A percentile compares a stretch with the other conserved stretches of the same genome.
Evolutionary conservation across 2,888 invertebrate genomes (phyloP).

Genomic region (Napeogenes inachia): DNA sequence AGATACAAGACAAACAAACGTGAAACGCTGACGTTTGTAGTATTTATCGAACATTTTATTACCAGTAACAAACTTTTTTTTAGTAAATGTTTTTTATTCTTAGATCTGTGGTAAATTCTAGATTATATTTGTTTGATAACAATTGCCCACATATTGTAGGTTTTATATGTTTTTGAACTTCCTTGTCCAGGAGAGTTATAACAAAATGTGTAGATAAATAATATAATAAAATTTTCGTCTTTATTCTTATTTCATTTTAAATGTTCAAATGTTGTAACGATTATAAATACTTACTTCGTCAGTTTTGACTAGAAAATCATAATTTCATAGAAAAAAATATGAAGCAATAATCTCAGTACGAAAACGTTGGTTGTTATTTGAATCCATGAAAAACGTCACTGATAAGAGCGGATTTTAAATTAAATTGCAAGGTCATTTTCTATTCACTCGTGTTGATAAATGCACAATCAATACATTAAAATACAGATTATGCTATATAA

Average conservation of each 20-base stretch:
- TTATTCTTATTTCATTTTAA: too few relatives aligned
- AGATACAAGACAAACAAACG: constrained; percentile 15
- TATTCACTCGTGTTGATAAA: too few relatives aligned
- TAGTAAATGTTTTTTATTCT: constrained; percentile 8
- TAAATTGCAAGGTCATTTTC: too few relatives aligned
- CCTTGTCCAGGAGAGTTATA: too few relatives aligned
- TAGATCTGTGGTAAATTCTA: not conserved
- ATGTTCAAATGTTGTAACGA: too few relatives aligned
- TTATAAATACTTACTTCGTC: too few relatives aligned
- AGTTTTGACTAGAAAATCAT: not conserved
- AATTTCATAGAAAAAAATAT: constrained; percentile 1
- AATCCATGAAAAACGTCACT: constrained; percentile 1
- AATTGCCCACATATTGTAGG: too few relatives aligned
- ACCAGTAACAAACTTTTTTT: constrained; percentile 14
- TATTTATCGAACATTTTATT: constrained; percentile 29
- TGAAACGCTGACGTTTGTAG: constrained; percentile 22
- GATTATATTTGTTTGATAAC: not conserved
- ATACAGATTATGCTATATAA: too few relatives aligned
- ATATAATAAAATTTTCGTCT: too few relatives aligned
- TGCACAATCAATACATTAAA: too few relatives aligned
- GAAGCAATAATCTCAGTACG: not conserved
- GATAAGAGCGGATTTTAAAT: not conserved
- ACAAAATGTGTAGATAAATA: too few relatives aligned
- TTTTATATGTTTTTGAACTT: too few relatives aligned
- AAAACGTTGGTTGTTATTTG: not conserved